Conservation (phyloP, 2,113 vertebrate species). For the Pseudonaja textilis region DNA sequence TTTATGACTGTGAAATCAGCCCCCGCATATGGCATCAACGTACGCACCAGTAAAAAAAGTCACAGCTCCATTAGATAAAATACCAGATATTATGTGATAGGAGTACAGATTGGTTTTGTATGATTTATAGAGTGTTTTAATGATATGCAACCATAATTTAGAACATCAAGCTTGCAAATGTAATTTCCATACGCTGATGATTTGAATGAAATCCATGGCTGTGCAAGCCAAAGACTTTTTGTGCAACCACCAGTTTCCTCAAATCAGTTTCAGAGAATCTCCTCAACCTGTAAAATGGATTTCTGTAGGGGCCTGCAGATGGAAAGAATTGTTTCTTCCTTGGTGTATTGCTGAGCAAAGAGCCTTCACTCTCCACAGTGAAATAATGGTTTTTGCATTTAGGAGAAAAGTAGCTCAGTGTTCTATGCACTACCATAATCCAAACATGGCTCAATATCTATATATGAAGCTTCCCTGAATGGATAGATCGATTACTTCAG, state of each 20-base stretch:
- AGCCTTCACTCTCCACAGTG: not conserved
- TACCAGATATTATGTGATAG: not conserved
- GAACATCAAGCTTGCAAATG: not conserved
- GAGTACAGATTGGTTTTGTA: not conserved
- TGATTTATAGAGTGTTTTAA: not conserved
- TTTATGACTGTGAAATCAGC: not conserved
- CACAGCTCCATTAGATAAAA: not conserved
- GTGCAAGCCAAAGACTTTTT: not conserved
- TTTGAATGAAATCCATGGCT: not conserved
- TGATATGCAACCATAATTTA: not conserved
- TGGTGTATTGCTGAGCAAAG: not conserved
- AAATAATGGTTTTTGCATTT: not conserved
- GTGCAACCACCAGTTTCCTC: not conserved
- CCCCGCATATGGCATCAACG: not conserved
- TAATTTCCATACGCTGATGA: not conserved
- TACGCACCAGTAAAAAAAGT: not conserved
- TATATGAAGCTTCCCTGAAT: not conserved
- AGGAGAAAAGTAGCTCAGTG: not conserved
- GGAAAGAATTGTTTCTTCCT: not conserved
- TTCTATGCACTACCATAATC: not conserved
- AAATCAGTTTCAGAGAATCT: not conserved
- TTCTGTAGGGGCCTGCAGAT: not conserved
- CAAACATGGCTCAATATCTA: not conserved
- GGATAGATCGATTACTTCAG: not conserved
- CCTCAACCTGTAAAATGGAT: not conserved